These are phyloP conservation scores for Metopolophium dirhodum DNA, from an alignment of 1,140 invertebrate species.

Conservation along the genomic window DNA sequence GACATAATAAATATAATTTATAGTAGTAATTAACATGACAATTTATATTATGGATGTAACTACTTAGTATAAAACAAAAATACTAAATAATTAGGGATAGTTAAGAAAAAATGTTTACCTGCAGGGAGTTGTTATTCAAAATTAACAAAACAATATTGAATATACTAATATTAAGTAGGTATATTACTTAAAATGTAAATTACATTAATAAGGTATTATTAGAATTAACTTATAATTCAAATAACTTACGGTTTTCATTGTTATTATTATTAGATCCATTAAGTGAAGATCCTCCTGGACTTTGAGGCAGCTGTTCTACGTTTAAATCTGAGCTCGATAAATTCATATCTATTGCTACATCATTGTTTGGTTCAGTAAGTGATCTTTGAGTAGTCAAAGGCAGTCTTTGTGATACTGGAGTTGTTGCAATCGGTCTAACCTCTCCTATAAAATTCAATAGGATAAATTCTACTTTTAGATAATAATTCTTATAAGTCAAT, in stretches of 20 bases:
- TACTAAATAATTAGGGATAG: neutral
- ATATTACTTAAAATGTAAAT: too few relatives aligned
- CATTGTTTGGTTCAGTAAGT: slow-evolving; percentile 13
- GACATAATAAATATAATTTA: neutral
- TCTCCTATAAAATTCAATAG: slow-evolving; percentile 6
- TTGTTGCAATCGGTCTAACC: neutral
- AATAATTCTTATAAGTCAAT: neutral
- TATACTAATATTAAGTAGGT: too few relatives aligned
- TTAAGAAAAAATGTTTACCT: neutral
- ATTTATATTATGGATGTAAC: neutral
- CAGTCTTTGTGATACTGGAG: slow-evolving; percentile 45
- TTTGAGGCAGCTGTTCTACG: slow-evolving; percentile 54
- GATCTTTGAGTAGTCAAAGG: slow-evolving; percentile 24
- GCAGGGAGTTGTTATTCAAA: too few relatives aligned
- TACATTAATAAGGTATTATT: neutral
- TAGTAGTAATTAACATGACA: neutral
- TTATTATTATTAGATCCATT: slow-evolving; percentile 60
- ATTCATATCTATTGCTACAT: slow-evolving; percentile 51
- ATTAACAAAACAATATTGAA: too few relatives aligned
- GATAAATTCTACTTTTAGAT: neutral
- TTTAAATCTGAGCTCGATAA: slow-evolving; percentile 60
- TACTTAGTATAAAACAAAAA: neutral
- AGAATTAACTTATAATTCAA: neutral
- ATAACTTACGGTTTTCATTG: slow-evolving; percentile 53
- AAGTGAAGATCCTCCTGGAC: slow-evolving; percentile 60